Base-by-base conservation (phyloP, 2,888 invertebrate species). In the Oscheius sp. region DNA sequence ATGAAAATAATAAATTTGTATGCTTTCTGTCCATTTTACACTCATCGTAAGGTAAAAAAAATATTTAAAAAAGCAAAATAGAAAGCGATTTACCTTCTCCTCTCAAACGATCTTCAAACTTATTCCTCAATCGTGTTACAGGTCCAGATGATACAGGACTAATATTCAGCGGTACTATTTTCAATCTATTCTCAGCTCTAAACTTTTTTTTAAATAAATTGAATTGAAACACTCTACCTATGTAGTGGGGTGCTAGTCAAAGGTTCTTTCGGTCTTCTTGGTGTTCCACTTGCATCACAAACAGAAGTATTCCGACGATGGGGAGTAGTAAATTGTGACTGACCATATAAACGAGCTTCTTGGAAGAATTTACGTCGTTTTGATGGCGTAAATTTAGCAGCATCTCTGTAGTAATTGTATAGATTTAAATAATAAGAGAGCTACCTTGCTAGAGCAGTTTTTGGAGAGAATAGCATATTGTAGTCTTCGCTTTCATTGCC, bases 401-500 rank as follows among this genome's bases (percentile, higher is more conserved):
- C 33, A 20, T 32, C 54, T 33, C 54, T 54, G 20, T 17, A 32
- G n/a, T 22, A 33, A 32, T 20, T 12, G 14, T 20, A n/a, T n/a
- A 32, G 22, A 3, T 28, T 26, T 28, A 20, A 54, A n/a, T 14
- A 33, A 9, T 17, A 33, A 3, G 24, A 22, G 5, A 47, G 22
- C 33, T 17, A 54, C 54, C n/a, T 54, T 33, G 32, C 54, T 4
- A 54, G 8, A 54, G 32, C 54, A 5, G 54, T 33, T 33, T 33
- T 54, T 1, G 54, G 54, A 6, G 54, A 54, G 17, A 32, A 54
- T 33, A 54, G 20, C 5, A 36, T 9, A 2, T 54, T 36, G 1
- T 22, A 8, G 33, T 2, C 33, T n/a, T n/a, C n/a, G n/a, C n/a
- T n/a, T n/a, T n/a, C n/a, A n/a, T n/a, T n/a, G n/a, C n/a, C n/a